These are phyloP conservation scores for Aphodius granarius DNA, from an alignment of 2,888 invertebrate genomes.

Conservation along the genomic window DNA sequence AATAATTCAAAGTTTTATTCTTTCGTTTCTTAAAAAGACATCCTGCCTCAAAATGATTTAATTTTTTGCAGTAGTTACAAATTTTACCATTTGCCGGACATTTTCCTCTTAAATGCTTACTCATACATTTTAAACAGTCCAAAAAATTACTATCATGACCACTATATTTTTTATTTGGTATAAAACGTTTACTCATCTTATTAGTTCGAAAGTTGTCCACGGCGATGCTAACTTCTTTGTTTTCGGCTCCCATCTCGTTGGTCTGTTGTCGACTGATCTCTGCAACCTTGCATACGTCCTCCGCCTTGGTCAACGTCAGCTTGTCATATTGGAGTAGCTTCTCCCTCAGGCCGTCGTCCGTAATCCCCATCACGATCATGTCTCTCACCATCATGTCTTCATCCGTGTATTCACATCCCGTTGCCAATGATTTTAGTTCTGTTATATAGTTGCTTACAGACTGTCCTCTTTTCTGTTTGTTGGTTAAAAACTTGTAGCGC, in stretches of 20 bases:
- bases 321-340: background rate
- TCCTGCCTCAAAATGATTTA: background rate
- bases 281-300: background rate
- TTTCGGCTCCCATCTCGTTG: background rate
- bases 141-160: no score
- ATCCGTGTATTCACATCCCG: background rate
- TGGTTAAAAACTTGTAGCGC: slow-evolving; percentile 33
- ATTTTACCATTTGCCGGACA: background rate
- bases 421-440: background rate
- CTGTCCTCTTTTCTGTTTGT: slow-evolving; percentile 22
- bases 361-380: background rate
- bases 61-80: background rate
- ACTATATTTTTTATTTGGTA: background rate
- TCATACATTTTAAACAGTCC: background rate
- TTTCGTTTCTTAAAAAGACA: background rate
- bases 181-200: background rate
- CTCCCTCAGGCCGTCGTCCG: background rate
- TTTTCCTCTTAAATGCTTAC: background rate
- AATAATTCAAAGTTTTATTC: no score
- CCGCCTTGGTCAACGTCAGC: background rate
- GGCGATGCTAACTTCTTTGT: background rate
- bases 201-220: background rate
- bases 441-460: no score
- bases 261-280: background rate
- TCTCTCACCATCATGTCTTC: background rate